phyloP scores from a whole-genome alignment of 2,113 vertebrate species.

The Salminus brasiliensis region DNA sequence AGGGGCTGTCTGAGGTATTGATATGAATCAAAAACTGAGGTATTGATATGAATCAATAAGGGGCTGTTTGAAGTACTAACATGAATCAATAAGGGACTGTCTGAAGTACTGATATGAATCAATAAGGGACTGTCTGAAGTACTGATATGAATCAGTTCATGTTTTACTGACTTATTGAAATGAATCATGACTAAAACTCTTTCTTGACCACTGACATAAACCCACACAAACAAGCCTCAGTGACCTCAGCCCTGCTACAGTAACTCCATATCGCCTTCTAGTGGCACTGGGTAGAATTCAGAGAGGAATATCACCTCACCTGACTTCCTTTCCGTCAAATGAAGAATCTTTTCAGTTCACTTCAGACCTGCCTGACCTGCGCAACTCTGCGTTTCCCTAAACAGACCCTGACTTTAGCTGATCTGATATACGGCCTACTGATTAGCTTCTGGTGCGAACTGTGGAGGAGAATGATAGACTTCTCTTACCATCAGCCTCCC shows the following conservation, averaged over 20 bases:
- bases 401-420: neutral
- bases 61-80: too few species aligned
- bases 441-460: neutral
- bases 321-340: neutral
- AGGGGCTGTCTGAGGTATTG: too few species aligned
- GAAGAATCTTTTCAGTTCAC: neutral
- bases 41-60: too few species aligned
- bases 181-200: conserved; percentile 41
- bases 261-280: neutral
- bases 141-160: too few species aligned
- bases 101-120: too few species aligned
- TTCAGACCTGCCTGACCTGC: neutral
- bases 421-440: neutral
- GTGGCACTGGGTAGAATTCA: neutral
- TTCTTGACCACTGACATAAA: conserved; percentile 4
- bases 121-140: too few species aligned
- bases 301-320: neutral
- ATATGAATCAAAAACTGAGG: too few species aligned
- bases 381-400: neutral
- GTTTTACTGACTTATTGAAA: too few species aligned
- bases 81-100: too few species aligned
- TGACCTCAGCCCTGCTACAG: conserved; percentile 33
- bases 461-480: neutral
- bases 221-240: too few species aligned
- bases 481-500: conserved; percentile 30